Evolutionary conservation across 1,140 invertebrate genomes (phyloP).

Genomic region (Schlechtendalia chinensis): DNA sequence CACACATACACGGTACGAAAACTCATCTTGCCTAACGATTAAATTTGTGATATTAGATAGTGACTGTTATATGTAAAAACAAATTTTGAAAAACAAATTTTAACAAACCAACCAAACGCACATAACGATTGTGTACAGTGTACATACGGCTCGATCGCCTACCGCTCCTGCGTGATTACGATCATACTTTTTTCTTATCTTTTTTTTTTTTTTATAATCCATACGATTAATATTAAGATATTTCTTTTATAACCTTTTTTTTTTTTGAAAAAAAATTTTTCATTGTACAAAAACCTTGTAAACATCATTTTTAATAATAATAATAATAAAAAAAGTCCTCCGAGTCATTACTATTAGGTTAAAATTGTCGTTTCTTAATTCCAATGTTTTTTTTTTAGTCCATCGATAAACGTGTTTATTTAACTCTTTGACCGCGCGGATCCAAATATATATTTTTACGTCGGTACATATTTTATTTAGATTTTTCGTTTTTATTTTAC

Average conservation of each 20-base stretch:
- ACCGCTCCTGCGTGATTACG: conserved; percentile 39
- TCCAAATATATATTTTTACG: not conserved
- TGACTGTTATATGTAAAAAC: conserved; percentile 39
- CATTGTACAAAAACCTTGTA: conserved; percentile 19
- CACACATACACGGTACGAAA: conserved; percentile 15
- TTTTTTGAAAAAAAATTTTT: too few relatives aligned
- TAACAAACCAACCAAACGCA: not conserved
- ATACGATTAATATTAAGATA: conserved; percentile 18
- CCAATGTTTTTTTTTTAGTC: conserved; percentile 30
- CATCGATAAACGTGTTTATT: conserved; percentile 14
- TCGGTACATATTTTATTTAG: too few relatives aligned
- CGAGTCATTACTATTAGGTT: conserved; percentile 46
- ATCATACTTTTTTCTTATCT: not conserved
- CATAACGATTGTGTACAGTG: conserved; percentile 24
- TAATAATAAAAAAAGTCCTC: conserved; percentile 6
- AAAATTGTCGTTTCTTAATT: conserved; percentile 33
- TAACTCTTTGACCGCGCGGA: conserved; percentile 8
- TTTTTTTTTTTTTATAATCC: not conserved
- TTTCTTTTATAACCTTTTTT: conserved; percentile 47
- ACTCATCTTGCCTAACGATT: conserved; percentile 38
- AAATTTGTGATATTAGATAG: conserved; percentile 50
- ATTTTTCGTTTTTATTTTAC: too few relatives aligned
- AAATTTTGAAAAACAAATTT: too few relatives aligned
- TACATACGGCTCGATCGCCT: conserved; percentile 13
- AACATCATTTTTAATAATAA: too few relatives aligned